phyloP scores from a whole-genome alignment of 2,888 invertebrate species.

The Drosophila demipolita region DNA sequence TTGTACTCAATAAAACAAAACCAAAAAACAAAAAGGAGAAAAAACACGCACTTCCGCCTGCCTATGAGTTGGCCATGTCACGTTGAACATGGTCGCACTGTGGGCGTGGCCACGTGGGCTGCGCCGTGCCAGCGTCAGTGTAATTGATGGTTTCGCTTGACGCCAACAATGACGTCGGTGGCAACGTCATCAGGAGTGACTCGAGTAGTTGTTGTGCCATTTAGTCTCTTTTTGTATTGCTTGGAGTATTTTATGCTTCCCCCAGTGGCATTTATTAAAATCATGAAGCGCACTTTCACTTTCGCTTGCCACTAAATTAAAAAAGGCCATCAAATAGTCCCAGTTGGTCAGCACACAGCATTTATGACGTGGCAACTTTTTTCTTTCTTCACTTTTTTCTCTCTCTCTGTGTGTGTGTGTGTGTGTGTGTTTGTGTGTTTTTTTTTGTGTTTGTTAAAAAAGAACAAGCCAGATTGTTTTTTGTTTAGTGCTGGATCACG shows the following conservation, averaged over 20 bases:
- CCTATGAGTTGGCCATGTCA: constrained; percentile 54
- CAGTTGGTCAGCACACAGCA: constrained; percentile 31
- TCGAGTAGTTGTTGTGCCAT: constrained; percentile 39
- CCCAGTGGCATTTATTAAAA: constrained; percentile 79
- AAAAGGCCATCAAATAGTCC: constrained; percentile 47
- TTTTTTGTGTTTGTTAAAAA: neutral
- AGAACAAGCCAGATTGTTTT: constrained; percentile 39
- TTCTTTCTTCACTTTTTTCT: neutral
- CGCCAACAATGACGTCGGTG: constrained; percentile 53
- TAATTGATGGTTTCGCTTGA: constrained; percentile 70
- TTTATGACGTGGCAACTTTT: constrained; percentile 63
- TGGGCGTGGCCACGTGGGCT: constrained; percentile 67
- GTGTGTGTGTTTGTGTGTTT: no score
- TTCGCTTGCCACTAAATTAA: constrained; percentile 53
- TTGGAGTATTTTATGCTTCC: constrained; percentile 54
- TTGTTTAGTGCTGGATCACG: constrained; percentile 66
- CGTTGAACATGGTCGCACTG: constrained; percentile 47
- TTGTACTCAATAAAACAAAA: constrained; percentile 1
- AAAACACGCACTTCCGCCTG: constrained; percentile 66
- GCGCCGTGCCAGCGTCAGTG: constrained; percentile 7
- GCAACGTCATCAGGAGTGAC: constrained; percentile 56
- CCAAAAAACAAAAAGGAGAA: neutral
- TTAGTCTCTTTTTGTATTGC: constrained; percentile 51
- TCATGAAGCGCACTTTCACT: constrained; percentile 75
- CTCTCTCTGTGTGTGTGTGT: no score